Evolutionary conservation across 1,140 invertebrate species (phyloP).

Genomic region (Neotoxoptera formosana): DNA sequence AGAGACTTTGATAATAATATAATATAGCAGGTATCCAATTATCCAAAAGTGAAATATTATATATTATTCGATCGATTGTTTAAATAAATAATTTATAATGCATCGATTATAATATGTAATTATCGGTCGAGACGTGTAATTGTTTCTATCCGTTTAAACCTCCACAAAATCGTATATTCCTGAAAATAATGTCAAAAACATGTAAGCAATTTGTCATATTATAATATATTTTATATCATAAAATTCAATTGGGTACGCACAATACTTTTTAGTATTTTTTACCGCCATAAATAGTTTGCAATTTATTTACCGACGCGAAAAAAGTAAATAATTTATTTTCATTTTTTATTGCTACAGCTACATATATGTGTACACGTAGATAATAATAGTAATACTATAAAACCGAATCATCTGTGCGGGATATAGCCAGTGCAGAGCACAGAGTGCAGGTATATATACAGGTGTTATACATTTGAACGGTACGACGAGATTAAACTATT

Average conservation of each 20-base stretch:
- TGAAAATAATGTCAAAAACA: background rate
- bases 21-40: too few species aligned
- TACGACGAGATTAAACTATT: background rate
- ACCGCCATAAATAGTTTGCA: background rate
- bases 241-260: background rate
- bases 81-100: background rate
- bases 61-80: background rate
- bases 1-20: background rate
- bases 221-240: background rate
- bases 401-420: background rate
- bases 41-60: background rate
- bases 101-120: background rate
- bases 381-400: background rate
- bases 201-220: background rate
- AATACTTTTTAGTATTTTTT: background rate
- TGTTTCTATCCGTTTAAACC: background rate
- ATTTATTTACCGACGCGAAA: conserved; percentile 9
- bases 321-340: background rate
- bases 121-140: background rate
- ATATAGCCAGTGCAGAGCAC: background rate
- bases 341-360: background rate
- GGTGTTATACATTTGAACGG: background rate
- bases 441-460: conserved; percentile 16
- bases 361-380: background rate
- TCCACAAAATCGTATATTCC: background rate